phyloP scores from a whole-genome alignment of 2,797 vertebrate genomes.

The Channa striata region DNA sequence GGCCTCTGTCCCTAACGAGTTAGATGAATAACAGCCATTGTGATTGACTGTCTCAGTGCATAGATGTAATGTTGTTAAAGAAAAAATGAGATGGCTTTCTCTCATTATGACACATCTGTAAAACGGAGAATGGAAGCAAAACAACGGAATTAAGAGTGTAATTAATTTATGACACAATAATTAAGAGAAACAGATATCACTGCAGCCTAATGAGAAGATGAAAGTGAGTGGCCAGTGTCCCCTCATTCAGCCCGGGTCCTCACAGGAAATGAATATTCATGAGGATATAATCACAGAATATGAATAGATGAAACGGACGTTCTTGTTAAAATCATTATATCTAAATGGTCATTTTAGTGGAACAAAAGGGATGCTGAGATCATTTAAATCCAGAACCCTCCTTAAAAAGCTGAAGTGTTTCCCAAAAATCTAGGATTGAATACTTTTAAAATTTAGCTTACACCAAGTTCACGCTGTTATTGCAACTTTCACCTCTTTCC shows the following conservation, averaged over 20 bases:
- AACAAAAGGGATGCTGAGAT: slow-evolving; percentile 12
- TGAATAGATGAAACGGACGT: slow-evolving; percentile 35
- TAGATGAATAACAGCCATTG: slow-evolving; percentile 56
- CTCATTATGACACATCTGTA: not conserved
- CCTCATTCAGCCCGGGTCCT: slow-evolving; percentile 28
- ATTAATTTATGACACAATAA: slow-evolving; percentile 41
- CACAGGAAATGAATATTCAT: slow-evolving; percentile 68
- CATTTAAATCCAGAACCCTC: not conserved
- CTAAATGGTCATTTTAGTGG: slow-evolving; percentile 25
- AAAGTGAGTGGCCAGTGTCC: slow-evolving; percentile 16
- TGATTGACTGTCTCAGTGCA: slow-evolving; percentile 51
- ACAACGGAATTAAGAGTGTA: slow-evolving; percentile 11
- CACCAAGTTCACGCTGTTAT: no score
- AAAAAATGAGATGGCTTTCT: not conserved
- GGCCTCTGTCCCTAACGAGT: slow-evolving; percentile 34
- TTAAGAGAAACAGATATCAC: slow-evolving; percentile 34
- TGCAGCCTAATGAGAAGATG: slow-evolving; percentile 45
- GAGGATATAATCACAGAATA: slow-evolving; percentile 43
- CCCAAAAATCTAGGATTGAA: no score
- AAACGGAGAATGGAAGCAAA: slow-evolving; percentile 7
- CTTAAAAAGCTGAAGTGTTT: not conserved
- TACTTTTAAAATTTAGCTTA: no score
- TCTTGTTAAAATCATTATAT: slow-evolving; percentile 32
- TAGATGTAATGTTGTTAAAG: slow-evolving; percentile 39
- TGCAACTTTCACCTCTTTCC: no score